Percentiles rank a stretch among this genome's conserved stretches.
phyloP scores from a whole-genome alignment of 2,888 invertebrate species.

The Eristalis tenax region DNA sequence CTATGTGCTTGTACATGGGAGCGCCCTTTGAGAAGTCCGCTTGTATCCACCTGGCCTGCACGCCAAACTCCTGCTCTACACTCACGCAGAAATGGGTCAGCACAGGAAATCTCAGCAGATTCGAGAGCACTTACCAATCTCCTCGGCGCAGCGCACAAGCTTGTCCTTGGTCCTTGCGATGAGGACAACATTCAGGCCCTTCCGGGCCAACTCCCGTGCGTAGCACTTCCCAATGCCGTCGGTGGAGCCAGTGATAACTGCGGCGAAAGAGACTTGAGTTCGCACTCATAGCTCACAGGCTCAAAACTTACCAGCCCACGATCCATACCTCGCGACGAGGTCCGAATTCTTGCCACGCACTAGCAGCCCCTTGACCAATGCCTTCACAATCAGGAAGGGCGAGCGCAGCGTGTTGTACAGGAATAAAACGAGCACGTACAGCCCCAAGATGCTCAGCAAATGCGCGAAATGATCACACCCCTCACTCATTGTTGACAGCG shows the following conservation, averaged over 20 bases:
- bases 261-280: constrained; percentile 66
- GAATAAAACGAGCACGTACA: constrained; percentile 82
- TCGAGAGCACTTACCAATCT: constrained; percentile 84
- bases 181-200: constrained; percentile 89
- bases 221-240: constrained; percentile 95
- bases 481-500: constrained; percentile 31
- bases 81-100: not conserved
- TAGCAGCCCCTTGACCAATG: constrained; percentile 84
- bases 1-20: constrained; percentile 86
- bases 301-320: constrained; percentile 89
- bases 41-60: constrained; percentile 87
- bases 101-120: not conserved
- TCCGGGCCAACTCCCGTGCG: constrained; percentile 88
- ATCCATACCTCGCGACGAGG: constrained; percentile 86
- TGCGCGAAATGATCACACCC: constrained; percentile 18
- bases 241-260: constrained; percentile 93
- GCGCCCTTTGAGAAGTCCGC: constrained; percentile 90
- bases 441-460: constrained; percentile 82
- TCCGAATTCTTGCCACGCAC: constrained; percentile 83
- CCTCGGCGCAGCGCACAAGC: constrained; percentile 85
- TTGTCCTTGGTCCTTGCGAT: constrained; percentile 89
- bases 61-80: constrained; percentile 82
- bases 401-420: constrained; percentile 84
- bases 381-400: constrained; percentile 83
- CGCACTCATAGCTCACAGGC: not conserved